A percentile compares a stretch with the other conserved stretches of the same genome.
These are phyloP conservation scores for Ectropis crepuscularia DNA, from an alignment of 2,888 invertebrate species.

Conservation along the genomic window DNA sequence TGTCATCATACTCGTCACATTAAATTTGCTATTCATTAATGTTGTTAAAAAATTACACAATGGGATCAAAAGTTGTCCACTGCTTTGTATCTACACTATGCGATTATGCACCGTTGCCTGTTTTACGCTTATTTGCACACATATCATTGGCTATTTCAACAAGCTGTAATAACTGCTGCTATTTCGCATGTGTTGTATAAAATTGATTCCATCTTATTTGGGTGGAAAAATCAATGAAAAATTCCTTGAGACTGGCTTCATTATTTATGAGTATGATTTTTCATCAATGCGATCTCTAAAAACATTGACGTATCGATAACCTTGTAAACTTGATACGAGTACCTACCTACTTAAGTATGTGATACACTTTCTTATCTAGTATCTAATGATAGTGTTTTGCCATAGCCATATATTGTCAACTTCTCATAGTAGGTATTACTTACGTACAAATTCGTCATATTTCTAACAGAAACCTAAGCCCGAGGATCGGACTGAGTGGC, in stretches of 20 bases:
- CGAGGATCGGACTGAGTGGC: no score
- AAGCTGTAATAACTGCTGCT: conserved; percentile 23
- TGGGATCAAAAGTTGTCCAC: background rate
- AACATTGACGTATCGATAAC: no score
- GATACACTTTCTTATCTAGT: no score
- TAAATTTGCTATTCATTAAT: background rate
- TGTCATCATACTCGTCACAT: no score
- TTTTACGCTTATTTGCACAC: conserved; percentile 36
- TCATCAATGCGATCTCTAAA: no score
- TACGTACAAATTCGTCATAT: no score
- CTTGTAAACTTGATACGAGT: no score
- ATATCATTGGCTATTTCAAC: conserved; percentile 28
- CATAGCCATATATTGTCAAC: no score
- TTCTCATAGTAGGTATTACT: no score
- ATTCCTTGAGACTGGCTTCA: background rate
- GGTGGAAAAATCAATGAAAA: conserved; percentile 23
- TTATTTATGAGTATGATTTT: background rate
- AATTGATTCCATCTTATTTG: conserved; percentile 28
- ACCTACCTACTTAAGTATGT: no score
- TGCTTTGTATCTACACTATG: conserved; percentile 20
- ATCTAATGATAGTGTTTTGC: no score
- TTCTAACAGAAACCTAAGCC: no score
- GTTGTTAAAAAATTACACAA: background rate
- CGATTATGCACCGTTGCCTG: conserved; percentile 29
- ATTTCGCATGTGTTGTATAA: conserved; percentile 30